Base-by-base conservation (phyloP, 2,113 vertebrate genomes). In the Circaetus cinerascens region DNA sequence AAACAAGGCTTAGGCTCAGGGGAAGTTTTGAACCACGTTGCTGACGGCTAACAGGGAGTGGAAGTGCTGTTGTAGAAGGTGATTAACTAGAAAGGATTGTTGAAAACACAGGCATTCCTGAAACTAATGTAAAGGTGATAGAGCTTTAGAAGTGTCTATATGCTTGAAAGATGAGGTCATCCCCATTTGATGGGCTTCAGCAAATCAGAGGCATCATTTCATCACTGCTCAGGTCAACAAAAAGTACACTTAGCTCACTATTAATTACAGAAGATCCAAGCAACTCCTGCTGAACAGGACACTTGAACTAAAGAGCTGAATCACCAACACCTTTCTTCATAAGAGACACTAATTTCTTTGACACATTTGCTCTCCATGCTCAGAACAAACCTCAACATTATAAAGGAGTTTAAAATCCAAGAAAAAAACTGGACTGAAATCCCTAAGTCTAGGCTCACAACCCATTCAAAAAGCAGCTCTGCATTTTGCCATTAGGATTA, bases 251-350 rank as follows among this genome's bases (percentile, higher is more conserved):
- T 86, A 86, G 66, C 86, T 95, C 86, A 82, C 64, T 89, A 85
- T 73, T 94, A 95, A 96, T 96, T 96, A 95, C 53, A 94, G 62
- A 90, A 93, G 27, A 93, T 53, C 62, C 88, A 93, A 89, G 80
- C 62, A 95, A 66, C 73, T 95, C 89, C 83, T 95, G 96, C 53
- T 82, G 34, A 95, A 84, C 83, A 85, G 69, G 84, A 95, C 73
- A 95, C 32, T 38, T 60, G 50, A 91, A 56, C 53, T 81, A 62
- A 67, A 77, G 36, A 64, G 60, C 43, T 92, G 87, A 96, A 95
- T 95, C 87, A 91, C 57, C 51, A 76, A 15, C 72, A 84, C 19
- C 40, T 27, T 94, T 75, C 43, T 74, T 79, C 48, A 14, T 22
- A 82, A 91, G 43, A 66, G 50, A 29, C 74, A 69, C n/a, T 43